Evolutionary conservation across 2,113 vertebrate species (phyloP).

Genomic region (Capreolus pygargus): DNA sequence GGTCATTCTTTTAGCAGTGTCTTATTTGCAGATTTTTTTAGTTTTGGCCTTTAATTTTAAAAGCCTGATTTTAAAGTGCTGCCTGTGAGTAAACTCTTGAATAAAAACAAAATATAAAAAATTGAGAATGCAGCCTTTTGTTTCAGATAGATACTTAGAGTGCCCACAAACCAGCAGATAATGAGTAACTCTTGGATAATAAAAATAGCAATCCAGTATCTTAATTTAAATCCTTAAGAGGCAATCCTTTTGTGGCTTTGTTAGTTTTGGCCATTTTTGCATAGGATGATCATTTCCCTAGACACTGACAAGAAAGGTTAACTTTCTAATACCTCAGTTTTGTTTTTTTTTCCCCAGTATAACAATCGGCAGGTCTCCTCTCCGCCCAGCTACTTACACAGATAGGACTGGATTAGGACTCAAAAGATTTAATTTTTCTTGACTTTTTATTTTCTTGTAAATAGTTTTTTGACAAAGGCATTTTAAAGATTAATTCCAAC

Average conservation of each 20-base stretch:
- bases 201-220: not conserved
- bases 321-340: not conserved
- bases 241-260: conserved; percentile 8
- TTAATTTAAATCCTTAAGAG: not conserved
- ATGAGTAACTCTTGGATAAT: not conserved
- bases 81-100: conserved; percentile 68
- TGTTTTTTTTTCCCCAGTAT: not conserved
- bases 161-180: not conserved
- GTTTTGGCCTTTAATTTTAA: conserved; percentile 72
- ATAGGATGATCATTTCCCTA: not conserved
- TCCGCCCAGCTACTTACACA: not conserved
- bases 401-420: not conserved
- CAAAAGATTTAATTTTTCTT: conserved; percentile 25
- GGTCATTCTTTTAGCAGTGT: conserved; percentile 54
- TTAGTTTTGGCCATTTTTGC: not conserved
- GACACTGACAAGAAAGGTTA: not conserved
- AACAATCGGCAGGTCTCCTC: not conserved
- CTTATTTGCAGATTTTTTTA: conserved; percentile 41
- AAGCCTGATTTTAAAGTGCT: conserved; percentile 68
- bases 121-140: conserved; percentile 58
- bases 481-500: conserved; percentile 36
- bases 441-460: conserved; percentile 6
- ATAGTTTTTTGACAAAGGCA: conserved; percentile 2
- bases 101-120: conserved; percentile 72
- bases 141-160: conserved; percentile 43